phyloP scores from a whole-genome alignment of 2,888 invertebrate species.

The Synergus itoensis region DNA sequence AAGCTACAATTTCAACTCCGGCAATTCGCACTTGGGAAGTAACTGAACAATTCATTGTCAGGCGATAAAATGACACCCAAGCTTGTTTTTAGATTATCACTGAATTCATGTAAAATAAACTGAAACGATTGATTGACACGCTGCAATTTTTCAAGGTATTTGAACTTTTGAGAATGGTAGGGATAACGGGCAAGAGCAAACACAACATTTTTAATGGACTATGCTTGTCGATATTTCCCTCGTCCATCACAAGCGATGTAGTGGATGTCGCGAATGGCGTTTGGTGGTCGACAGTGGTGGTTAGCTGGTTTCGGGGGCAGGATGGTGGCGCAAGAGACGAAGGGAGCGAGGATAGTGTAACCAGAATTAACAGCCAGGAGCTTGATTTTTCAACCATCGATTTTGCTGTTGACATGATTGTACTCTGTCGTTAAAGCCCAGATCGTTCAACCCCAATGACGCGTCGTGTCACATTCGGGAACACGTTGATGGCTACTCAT shows the following conservation, averaged over 20 bases:
- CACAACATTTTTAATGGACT: constrained; percentile 65
- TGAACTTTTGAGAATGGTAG: neutral
- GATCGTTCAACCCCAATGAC: constrained; percentile 16
- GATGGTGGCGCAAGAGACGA: constrained; percentile 14
- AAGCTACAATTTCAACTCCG: neutral
- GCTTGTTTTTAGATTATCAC: neutral
- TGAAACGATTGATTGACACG: neutral
- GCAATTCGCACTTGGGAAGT: too few relatives aligned
- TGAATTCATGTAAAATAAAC: neutral
- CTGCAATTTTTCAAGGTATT: constrained; percentile 26
- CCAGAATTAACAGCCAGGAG: constrained; percentile 36
- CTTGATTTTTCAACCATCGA: constrained; percentile 63
- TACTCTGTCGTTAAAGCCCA: constrained; percentile 39
- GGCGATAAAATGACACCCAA: neutral
- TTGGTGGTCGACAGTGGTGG: constrained; percentile 40
- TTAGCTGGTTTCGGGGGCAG: constrained; percentile 17
- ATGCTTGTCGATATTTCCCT: constrained; percentile 67
- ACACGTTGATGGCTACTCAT: neutral
- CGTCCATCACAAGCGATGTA: constrained; percentile 59
- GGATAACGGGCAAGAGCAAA: constrained; percentile 48
- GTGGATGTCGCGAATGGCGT: constrained; percentile 35
- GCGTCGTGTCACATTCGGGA: neutral
- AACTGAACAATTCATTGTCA: neutral
- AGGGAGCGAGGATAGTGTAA: constrained; percentile 26
- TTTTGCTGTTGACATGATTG: constrained; percentile 67